phyloP scores from a whole-genome alignment of 1,140 invertebrate species.

The Bombus pyrosoma region DNA sequence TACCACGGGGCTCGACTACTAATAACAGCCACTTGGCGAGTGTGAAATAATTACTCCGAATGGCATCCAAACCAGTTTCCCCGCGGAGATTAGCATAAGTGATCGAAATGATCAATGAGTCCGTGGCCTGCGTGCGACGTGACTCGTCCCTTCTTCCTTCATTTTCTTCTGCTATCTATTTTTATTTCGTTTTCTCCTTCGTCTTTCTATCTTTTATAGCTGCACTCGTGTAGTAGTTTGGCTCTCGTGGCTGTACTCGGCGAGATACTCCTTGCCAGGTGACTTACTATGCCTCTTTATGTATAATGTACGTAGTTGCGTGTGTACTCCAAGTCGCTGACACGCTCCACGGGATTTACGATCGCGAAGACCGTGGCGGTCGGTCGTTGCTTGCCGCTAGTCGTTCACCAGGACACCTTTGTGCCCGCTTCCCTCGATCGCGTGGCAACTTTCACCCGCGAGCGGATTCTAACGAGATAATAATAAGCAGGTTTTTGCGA shows the following conservation, averaged over 20 bases:
- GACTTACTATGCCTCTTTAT: slow-evolving; percentile 55
- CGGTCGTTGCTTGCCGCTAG: not conserved
- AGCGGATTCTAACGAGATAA: slow-evolving; percentile 45
- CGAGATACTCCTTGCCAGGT: slow-evolving; percentile 45
- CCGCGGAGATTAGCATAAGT: slow-evolving; percentile 75
- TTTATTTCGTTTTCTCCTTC: slow-evolving; percentile 2
- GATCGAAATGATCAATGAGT: slow-evolving; percentile 79
- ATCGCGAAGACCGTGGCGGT: slow-evolving; percentile 18
- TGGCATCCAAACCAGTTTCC: slow-evolving; percentile 75
- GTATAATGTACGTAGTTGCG: slow-evolving; percentile 48
- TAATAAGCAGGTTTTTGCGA: not conserved
- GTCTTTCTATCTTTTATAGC: not conserved
- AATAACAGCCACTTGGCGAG: slow-evolving; percentile 77
- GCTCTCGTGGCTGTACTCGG: not conserved
- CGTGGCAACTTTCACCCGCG: slow-evolving; percentile 46
- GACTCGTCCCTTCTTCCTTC: slow-evolving; percentile 42
- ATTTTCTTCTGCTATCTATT: not conserved
- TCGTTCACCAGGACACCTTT: slow-evolving; percentile 36
- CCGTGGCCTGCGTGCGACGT: slow-evolving; percentile 61
- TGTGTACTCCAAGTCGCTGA: slow-evolving; percentile 34
- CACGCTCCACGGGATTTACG: slow-evolving; percentile 58
- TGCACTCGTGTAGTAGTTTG: slow-evolving; percentile 1
- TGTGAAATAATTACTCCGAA: slow-evolving; percentile 79
- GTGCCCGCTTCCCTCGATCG: not conserved
- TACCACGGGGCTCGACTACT: slow-evolving; percentile 52